These are phyloP conservation scores for Mya arenaria DNA, from an alignment of 1,140 invertebrate species.

Conservation along the genomic window DNA sequence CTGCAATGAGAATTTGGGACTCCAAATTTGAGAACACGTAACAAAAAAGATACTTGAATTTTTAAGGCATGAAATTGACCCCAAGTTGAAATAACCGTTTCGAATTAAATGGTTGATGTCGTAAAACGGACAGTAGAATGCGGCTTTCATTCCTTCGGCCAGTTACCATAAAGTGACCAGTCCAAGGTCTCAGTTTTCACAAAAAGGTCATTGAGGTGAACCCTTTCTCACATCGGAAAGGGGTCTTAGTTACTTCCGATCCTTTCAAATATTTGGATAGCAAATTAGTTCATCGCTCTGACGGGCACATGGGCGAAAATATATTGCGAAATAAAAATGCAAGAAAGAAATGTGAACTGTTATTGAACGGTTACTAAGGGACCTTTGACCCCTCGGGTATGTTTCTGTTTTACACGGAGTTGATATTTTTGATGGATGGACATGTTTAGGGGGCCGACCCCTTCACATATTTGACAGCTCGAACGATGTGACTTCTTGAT, in stretches of 20 bases:
- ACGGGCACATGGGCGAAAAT: no score
- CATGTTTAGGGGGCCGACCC: conserved; percentile 1
- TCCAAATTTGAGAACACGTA: no score
- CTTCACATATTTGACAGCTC: conserved; percentile 41
- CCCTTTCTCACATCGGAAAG: conserved; percentile 43
- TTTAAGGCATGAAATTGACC: conserved; percentile 19
- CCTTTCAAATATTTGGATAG: conserved; percentile 38
- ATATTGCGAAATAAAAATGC: no score
- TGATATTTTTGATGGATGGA: conserved; percentile 36
- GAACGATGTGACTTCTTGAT: conserved; percentile 32
- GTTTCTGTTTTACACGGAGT: no score
- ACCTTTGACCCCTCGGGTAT: no score
- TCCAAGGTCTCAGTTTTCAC: conserved; percentile 45
- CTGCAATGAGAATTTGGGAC: no score
- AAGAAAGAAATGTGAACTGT: no score
- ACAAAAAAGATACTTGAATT: neutral
- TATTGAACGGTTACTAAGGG: no score
- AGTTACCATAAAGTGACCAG: conserved; percentile 37
- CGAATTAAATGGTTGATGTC: neutral
- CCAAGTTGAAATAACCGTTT: conserved; percentile 21
- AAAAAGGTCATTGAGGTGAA: conserved; percentile 43
- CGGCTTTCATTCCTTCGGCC: conserved; percentile 5
- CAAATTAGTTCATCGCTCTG: no score
- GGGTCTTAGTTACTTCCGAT: conserved; percentile 19
- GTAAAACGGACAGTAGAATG: conserved; percentile 47